Base-by-base conservation (phyloP, 1,140 invertebrate genomes). In the Schlechtendalia chinensis region DNA sequence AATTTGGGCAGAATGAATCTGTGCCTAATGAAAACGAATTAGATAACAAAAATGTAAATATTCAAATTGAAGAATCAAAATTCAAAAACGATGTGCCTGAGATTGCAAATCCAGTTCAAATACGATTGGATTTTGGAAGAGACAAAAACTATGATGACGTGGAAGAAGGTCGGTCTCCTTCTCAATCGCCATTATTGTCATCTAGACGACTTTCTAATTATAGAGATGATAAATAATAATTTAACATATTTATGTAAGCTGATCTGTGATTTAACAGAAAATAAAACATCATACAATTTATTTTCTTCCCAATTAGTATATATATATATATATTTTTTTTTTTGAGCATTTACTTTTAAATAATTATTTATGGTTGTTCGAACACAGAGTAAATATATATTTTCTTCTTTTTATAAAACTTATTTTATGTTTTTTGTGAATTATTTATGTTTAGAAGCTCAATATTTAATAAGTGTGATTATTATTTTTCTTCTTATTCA, bases 1-100 rank as follows among this genome's bases (percentile, higher is more conserved):
- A 84, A 81, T 84, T 84, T 81, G 83, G 83, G n/a, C 39, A 63
- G 29, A 65, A 81, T 77, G 77, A 82, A 22, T 8, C 32, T 4
- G 24, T 58, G 10, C 32, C 72, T 19, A 82, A 75, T 32, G 82
- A 74, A 58, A 82, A 74, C 14, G 81, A 82, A 16, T 69, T 69
- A 22, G 81, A 82, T 58, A 82, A 82, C 24, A 83, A 83, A n/a
- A 83, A 83, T 17, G 82, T 84, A 5, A 84, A 84, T 27, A 84
- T 84, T 65, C 81, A 84, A 77, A 84, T 84, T 47, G 80, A 81
- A 56, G 67, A 69, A 47, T 56, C 67, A 59, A 72, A 81, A 71
- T 59, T n/a, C 47, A 71, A 69, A 59, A 81, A 54, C 17, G 80
- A 81, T 27, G 24, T 72, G 22, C 50, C 53, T n/a, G 65, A 71